phyloP scores from a whole-genome alignment of 2,888 invertebrate genomes.

The Morinoia aosen region DNA sequence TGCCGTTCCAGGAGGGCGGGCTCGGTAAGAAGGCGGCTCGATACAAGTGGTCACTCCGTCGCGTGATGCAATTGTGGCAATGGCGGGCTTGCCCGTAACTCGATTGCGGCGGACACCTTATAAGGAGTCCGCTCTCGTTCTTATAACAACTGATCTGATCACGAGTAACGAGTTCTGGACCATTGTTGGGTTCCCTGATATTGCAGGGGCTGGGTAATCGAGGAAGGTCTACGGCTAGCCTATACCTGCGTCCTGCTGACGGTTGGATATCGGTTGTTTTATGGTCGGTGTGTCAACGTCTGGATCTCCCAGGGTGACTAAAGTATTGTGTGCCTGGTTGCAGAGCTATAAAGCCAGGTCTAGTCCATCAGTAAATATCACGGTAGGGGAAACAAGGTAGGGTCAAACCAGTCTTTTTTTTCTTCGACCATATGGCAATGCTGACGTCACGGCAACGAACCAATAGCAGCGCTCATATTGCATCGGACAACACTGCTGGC shows the following conservation, averaged over 20 bases:
- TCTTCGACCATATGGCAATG: too few relatives aligned
- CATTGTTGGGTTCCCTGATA: background rate
- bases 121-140: constrained; percentile 42
- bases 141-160: constrained; percentile 42
- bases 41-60: constrained; percentile 9
- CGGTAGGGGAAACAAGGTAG: too few relatives aligned
- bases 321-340: too few relatives aligned
- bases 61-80: constrained; percentile 35
- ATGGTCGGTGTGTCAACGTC: background rate
- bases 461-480: too few relatives aligned
- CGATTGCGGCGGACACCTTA: constrained; percentile 23
- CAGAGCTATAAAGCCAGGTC: too few relatives aligned
- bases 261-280: background rate
- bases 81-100: constrained; percentile 16
- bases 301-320: background rate
- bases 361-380: too few relatives aligned
- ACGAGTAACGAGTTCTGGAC: constrained; percentile 39
- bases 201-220: background rate
- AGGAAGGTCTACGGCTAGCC: background rate
- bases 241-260: background rate
- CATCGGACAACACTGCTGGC: too few relatives aligned
- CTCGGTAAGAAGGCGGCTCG: background rate
- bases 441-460: too few relatives aligned
- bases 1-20: background rate
- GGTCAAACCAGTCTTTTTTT: too few relatives aligned